Base-by-base conservation (phyloP, 2,797 vertebrate genomes). In the Zenarchopterus dispar region DNA sequence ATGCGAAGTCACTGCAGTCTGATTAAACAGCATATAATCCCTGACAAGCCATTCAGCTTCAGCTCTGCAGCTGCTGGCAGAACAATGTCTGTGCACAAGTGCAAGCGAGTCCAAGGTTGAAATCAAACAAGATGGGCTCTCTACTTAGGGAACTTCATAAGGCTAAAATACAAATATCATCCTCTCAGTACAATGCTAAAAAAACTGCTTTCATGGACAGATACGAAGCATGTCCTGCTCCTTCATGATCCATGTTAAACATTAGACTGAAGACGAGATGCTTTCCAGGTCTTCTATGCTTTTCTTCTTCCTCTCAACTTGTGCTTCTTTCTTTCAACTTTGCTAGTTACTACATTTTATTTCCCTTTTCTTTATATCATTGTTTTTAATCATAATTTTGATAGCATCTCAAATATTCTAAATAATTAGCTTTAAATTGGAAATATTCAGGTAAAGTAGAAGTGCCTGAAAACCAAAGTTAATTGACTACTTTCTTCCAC, bases 1-100 rank as follows among this genome's bases (percentile, higher is more conserved):
- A 87, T 87, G 80, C 79, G 75, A 88, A 86, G 84, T 88, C 86
- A 84, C 83, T 60, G 81, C 53, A 67, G 71, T 71, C 71, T 48
- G 81, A 89, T 89, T 91, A 89, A 91, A 90, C 82, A 21, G 56
- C 70, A 67, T 59, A 72, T 89, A 92, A 91, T 91, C 91, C 87
- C 69, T 23, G 74, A 69, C 73, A 78, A 72, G 56, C 72, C 78
- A 77, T 84, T 77, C 77, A 41, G 77, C 36, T 65, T 77, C 11
- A 7, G 62, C 48, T 77, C 70, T 68, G 75, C 67, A 56, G 77
- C 46, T 39, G 74, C 66, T 63, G 33, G 21, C 26, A 69, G 63
- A 65, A 68, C 4, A 26, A 28, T 17, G 65, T 57, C 39, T 41
- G 59, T 49, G 62, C 47, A 22, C 2, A 33, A 22, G 55, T 48